Evolutionary conservation across 1,140 invertebrate genomes (phyloP), one percentile per base, ranked within the genome.

Genomic region (Babylonia areolata): DNA sequence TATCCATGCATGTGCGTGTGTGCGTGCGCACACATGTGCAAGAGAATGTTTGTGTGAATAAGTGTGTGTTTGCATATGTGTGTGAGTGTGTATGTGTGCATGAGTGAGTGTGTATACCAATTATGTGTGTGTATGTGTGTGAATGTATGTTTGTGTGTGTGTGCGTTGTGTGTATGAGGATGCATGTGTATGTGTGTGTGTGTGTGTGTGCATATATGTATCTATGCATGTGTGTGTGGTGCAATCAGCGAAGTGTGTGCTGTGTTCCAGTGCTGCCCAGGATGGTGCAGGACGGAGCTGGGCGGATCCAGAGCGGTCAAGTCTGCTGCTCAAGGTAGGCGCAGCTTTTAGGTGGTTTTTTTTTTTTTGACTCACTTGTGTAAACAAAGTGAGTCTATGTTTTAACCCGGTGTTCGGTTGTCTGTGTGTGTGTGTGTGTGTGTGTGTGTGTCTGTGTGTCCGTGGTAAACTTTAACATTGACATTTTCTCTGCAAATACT

Each of bases 201-300:
- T n/a, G n/a, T n/a, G n/a, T n/a, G n/a, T n/a, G n/a, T n/a, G 28
- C 28, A 28, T 11, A 1, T 64, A 64, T 28, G 28, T 28, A 23
- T 64, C 58, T 39, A 6, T 75, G 73, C 1, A 39, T 0, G 0
- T 75, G 73, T 35, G 35, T 54, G 85, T 20, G 39, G n/a, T n/a
- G n/a, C n/a, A n/a, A n/a, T n/a, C n/a, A n/a, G n/a, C n/a, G n/a
- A n/a, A n/a, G n/a, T n/a, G n/a, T n/a, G n/a, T n/a, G n/a, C n/a
- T n/a, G n/a, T 58, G 85, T 91, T 90, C 40, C 84, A 91, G 90
- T 92, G 91, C 80, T 93, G 94, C 90, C 95, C 95, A 33, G 95
- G 95, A 0, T 97, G 96, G 93, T 96, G 97, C 12, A 95, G 96
- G 88, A 97, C 97, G 2, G 96, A 97, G 89, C 96, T 97, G 96